Conservation (phyloP, 2,113 vertebrate genomes). For the Catharus bicknelli region DNA sequence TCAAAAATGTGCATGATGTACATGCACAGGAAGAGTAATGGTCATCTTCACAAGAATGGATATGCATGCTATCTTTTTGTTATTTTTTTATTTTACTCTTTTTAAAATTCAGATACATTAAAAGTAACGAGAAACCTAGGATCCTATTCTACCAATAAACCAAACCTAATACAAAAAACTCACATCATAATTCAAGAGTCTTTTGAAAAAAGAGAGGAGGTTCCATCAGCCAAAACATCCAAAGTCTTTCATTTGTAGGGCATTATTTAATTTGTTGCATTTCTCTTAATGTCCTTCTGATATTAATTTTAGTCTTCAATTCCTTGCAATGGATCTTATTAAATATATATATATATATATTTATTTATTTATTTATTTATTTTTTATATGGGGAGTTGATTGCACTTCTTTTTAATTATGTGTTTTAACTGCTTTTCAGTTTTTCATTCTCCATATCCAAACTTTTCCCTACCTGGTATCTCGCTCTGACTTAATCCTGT, state of each 20-base stretch:
- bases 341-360: too few species aligned
- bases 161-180: not conserved
- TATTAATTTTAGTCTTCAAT: not conserved
- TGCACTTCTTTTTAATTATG: not conserved
- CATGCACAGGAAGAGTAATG: not conserved
- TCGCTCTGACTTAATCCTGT: not conserved
- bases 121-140: not conserved
- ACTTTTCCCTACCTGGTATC: not conserved
- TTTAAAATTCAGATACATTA: not conserved
- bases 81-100: not conserved
- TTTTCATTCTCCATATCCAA: not conserved
- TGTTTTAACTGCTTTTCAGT: not conserved
- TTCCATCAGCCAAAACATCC: not conserved
- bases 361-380: too few species aligned
- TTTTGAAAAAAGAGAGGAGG: not conserved
- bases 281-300: fast-evolving
- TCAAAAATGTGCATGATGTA: not conserved
- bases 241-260: not conserved
- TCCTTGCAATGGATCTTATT: not conserved
- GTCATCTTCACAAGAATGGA: not conserved
- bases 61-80: not conserved
- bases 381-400: fast-evolving
- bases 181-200: not conserved
- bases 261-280: not conserved
- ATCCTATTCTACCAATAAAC: not conserved